Percentiles rank a stretch among this genome's conserved stretches.
Conservation (phyloP, 2,113 vertebrate species). For the Bubalus kerabau region DNA sequence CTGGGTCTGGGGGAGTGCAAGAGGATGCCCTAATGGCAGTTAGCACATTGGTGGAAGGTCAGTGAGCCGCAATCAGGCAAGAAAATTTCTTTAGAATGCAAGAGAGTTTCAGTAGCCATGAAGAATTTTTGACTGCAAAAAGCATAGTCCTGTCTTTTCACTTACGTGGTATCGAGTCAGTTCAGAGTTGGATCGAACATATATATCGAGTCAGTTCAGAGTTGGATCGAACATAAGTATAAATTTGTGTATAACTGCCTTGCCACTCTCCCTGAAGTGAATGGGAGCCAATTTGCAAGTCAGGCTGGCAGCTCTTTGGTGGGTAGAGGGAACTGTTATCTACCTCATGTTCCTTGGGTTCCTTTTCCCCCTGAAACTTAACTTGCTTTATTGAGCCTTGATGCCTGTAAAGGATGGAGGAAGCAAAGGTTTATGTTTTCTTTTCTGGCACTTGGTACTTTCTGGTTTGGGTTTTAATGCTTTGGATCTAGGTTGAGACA, state of each 20-base stretch:
- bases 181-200: background rate
- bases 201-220: background rate
- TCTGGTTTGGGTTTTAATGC: background rate
- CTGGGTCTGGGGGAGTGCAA: conserved; percentile 93
- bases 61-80: background rate
- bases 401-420: background rate
- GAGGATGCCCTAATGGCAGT: conserved; percentile 98
- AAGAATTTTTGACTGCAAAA: background rate
- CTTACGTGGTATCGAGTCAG: background rate
- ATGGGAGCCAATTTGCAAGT: background rate
- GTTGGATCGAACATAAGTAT: background rate
- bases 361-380: background rate
- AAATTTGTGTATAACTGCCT: background rate
- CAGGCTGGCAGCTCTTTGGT: background rate
- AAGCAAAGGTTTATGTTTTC: background rate
- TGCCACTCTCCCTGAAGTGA: background rate
- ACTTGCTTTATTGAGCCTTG: background rate
- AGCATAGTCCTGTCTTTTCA: background rate
- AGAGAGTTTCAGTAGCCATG: background rate
- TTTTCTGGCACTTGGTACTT: background rate
- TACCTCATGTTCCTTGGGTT: background rate
- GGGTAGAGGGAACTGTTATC: background rate
- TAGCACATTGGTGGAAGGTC: conserved; percentile 97
- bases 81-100: background rate
- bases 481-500: background rate